Percentiles rank a stretch among this genome's conserved stretches.
These are phyloP conservation scores for Hypomecis punctinalis DNA, from an alignment of 2,888 invertebrate species.

Conservation along the genomic window DNA sequence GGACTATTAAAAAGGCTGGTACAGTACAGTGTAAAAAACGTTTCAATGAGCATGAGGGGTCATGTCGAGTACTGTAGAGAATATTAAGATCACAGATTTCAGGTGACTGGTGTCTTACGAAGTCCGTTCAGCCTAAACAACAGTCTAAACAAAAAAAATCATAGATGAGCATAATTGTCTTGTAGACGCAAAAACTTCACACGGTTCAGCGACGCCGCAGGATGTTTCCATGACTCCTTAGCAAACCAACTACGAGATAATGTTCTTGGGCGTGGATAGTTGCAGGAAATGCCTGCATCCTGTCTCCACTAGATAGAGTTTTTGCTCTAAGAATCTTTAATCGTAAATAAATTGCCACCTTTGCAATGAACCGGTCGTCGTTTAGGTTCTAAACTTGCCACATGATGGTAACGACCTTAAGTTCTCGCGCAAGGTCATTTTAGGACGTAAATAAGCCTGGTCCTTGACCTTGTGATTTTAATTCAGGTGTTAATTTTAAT, in stretches of 20 bases:
- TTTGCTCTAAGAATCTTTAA: constrained; percentile 21
- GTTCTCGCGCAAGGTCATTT: constrained; percentile 23
- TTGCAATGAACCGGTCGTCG: constrained; percentile 14
- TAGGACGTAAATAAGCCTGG: constrained; percentile 8
- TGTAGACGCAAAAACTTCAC: neutral
- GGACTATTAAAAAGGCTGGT: no score
- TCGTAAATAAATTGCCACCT: constrained; percentile 32
- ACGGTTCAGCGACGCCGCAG: neutral
- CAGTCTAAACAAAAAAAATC: neutral
- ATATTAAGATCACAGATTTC: no score
- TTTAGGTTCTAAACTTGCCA: constrained; percentile 11
- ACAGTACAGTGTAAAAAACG: no score
- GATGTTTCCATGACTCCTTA: neutral
- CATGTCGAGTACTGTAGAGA: no score
- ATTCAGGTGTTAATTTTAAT: neutral
- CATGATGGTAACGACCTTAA: constrained; percentile 28
- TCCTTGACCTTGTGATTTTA: constrained; percentile 19
- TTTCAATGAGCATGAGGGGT: no score
- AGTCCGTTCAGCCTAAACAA: no score
- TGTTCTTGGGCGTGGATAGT: neutral
- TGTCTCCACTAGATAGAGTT: neutral
- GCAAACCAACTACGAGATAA: neutral
- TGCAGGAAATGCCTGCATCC: constrained; percentile 5
- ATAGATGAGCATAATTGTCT: neutral
- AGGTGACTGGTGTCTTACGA: no score